Percentiles rank a stretch among this genome's conserved stretches.
Evolutionary conservation across 2,113 vertebrate species (phyloP).

Genomic region (Sorex fumeus): DNA sequence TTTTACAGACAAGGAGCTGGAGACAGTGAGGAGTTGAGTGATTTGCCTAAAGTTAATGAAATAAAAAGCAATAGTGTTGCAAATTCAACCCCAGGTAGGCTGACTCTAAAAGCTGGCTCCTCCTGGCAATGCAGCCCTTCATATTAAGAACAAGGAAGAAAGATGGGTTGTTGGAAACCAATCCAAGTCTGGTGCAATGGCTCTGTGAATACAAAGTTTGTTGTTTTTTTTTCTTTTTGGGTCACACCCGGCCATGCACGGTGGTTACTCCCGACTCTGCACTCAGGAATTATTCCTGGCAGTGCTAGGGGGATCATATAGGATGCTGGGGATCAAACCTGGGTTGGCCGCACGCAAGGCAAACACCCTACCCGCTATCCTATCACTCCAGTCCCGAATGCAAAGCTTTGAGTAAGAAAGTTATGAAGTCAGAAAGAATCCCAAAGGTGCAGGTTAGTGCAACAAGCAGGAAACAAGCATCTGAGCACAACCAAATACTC

Average conservation of each 20-base stretch:
- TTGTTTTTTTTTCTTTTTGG: too few relatives aligned
- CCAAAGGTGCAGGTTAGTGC: not conserved
- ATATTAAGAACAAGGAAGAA: not conserved
- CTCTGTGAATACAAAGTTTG: not conserved
- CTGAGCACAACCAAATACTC: not conserved
- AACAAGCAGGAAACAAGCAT: not conserved
- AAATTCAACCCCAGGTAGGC: not conserved
- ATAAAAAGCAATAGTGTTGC: not conserved
- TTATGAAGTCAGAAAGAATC: not conserved
- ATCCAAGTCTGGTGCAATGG: not conserved
- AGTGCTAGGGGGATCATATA: too few relatives aligned
- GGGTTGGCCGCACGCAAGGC: too few relatives aligned
- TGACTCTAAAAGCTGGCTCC: not conserved
- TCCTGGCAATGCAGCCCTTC: too few relatives aligned
- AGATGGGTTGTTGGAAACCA: not conserved
- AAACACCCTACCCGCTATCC: too few relatives aligned
- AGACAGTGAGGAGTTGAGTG: not conserved
- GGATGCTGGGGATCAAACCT: too few relatives aligned
- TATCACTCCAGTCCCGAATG: too few relatives aligned
- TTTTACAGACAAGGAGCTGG: not conserved
- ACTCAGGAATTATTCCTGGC: too few relatives aligned
- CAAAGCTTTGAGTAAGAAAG: not conserved
- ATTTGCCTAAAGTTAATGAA: constrained; percentile 22
- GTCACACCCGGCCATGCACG: too few relatives aligned
- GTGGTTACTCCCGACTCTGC: too few relatives aligned